phyloP scores from a whole-genome alignment of 2,888 invertebrate genomes.

The Euphydryas editha region DNA sequence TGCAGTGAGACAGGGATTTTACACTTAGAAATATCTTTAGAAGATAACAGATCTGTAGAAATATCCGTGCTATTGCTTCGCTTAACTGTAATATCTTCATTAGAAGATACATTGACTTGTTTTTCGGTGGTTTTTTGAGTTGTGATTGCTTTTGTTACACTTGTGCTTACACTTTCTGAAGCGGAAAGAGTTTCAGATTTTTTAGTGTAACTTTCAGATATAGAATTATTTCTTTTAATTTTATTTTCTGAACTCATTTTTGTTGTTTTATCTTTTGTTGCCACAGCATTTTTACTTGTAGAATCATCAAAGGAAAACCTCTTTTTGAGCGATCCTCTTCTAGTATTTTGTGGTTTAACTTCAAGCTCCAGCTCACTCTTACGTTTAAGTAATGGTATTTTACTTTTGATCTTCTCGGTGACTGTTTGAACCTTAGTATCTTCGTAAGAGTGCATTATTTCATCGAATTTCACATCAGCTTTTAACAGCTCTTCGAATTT shows the following conservation, averaged over 20 bases:
- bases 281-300: slow-evolving; percentile 23
- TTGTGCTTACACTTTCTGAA: slow-evolving; percentile 11
- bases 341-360: slow-evolving; percentile 40
- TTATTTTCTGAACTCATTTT: slow-evolving; percentile 8
- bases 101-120: neutral
- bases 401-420: slow-evolving; percentile 56
- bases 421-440: slow-evolving; percentile 54
- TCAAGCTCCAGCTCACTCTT: slow-evolving; percentile 59
- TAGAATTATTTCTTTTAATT: neutral
- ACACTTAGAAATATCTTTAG: slow-evolving; percentile 10
- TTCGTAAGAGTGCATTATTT: slow-evolving; percentile 72
- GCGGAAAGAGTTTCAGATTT: slow-evolving; percentile 17
- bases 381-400: slow-evolving; percentile 63
- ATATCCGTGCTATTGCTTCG: neutral
- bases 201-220: neutral
- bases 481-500: slow-evolving; percentile 62
- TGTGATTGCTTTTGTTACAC: slow-evolving; percentile 11
- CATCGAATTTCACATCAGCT: slow-evolving; percentile 69
- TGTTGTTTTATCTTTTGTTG: slow-evolving; percentile 17
- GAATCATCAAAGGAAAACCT: slow-evolving; percentile 39
- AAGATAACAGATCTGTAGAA: neutral
- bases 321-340: slow-evolving; percentile 38
- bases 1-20: slow-evolving; percentile 17
- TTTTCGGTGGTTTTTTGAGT: slow-evolving; percentile 9
- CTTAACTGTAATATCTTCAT: slow-evolving; percentile 1